Conservation (phyloP, 1,140 invertebrate genomes). For the Olivierus martensii region DNA sequence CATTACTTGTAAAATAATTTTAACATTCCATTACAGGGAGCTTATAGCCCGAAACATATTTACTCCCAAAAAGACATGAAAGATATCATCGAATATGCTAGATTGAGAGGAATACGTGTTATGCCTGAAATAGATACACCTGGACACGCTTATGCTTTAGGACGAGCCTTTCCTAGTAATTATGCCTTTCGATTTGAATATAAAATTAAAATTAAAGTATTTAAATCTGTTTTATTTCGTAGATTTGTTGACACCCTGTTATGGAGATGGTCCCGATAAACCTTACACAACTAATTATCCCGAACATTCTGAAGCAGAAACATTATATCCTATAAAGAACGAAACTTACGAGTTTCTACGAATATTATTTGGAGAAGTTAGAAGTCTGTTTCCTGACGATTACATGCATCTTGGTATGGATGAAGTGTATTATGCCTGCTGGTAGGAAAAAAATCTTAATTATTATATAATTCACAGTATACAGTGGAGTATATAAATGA, state of each 20-base stretch:
- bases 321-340: conserved; percentile 20
- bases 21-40: conserved; percentile 15
- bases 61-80: conserved; percentile 27
- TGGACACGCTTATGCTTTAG: conserved; percentile 34
- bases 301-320: conserved; percentile 17
- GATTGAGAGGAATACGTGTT: conserved; percentile 30
- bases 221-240: conserved; percentile 21
- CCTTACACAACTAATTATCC: conserved; percentile 10
- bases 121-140: conserved; percentile 29
- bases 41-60: conserved; percentile 23
- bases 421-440: conserved; percentile 72
- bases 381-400: conserved; percentile 49
- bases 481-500: too few species aligned
- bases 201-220: conserved; percentile 6
- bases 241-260: conserved; percentile 24
- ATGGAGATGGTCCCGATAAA: conserved; percentile 18
- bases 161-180: conserved; percentile 27
- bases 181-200: conserved; percentile 11
- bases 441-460: too few species aligned
- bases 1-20: background rate
- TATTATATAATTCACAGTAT: too few species aligned
- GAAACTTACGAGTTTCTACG: conserved; percentile 5
- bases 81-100: conserved; percentile 29
- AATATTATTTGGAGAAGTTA: conserved; percentile 12
- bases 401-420: conserved; percentile 79